These are phyloP conservation scores for Cataglyphis altisquamis DNA, from an alignment of 2,888 invertebrate genomes.

Conservation along the genomic window DNA sequence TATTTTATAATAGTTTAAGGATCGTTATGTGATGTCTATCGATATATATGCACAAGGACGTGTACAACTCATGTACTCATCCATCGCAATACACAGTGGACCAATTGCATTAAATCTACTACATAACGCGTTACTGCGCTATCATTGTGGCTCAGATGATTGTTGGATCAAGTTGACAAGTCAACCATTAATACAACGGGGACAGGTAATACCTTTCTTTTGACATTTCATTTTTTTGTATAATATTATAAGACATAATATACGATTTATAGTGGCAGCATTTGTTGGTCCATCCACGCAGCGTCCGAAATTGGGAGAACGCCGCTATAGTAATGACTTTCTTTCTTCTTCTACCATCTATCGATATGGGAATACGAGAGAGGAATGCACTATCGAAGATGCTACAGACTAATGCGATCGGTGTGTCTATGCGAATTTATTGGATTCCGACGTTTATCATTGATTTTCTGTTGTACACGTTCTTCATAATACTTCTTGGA, in stretches of 20 bases:
- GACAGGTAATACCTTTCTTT: constrained; percentile 47
- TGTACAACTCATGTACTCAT: constrained; percentile 66
- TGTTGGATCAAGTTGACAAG: constrained; percentile 66
- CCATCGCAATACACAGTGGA: constrained; percentile 66
- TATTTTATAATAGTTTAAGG: constrained; percentile 62
- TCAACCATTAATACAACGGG: constrained; percentile 62
- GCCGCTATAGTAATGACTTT: constrained; percentile 64
- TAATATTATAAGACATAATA: neutral
- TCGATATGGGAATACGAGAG: constrained; percentile 66
- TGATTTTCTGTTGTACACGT: constrained; percentile 65
- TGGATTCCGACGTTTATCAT: constrained; percentile 70
- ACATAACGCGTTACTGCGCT: constrained; percentile 67
- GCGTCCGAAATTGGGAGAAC: constrained; percentile 68
- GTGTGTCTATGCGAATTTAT: constrained; percentile 62
- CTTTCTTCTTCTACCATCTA: constrained; percentile 66
- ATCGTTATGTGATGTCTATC: constrained; percentile 69
- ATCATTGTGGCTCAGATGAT: constrained; percentile 42
- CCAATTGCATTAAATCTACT: constrained; percentile 70
- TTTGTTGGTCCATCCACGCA: constrained; percentile 59
- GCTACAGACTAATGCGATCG: constrained; percentile 65
- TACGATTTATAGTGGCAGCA: constrained; percentile 67
- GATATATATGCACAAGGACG: constrained; percentile 56
- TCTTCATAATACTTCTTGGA: constrained; percentile 41
- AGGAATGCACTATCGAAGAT: constrained; percentile 61
- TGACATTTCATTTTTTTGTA: neutral